A percentile compares a stretch with the other conserved stretches of the same genome.
Evolutionary conservation across 2,888 invertebrate species (phyloP).

Genomic region (Eristalis pertinax): DNA sequence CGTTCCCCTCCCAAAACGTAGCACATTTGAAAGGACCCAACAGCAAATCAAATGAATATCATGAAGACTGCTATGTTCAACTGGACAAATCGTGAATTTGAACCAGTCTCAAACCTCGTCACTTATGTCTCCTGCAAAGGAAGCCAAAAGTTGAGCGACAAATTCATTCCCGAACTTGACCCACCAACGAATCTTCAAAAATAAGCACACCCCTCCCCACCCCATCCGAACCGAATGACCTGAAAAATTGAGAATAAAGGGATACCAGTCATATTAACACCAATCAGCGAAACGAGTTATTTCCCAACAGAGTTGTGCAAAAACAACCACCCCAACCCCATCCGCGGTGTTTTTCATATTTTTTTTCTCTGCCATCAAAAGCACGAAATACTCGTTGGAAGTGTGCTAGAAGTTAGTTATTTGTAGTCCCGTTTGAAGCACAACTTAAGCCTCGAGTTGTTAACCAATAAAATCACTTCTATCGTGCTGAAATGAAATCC

Average conservation of each 20-base stretch:
- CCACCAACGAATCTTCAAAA: no score
- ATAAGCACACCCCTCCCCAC: no score
- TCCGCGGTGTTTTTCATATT: neutral
- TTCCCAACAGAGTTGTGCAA: neutral
- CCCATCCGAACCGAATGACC: neutral
- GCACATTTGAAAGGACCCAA: no score
- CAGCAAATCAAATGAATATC: no score
- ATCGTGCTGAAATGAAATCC: neutral
- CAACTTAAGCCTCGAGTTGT: constrained; percentile 1
- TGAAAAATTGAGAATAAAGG: neutral
- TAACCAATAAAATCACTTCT: neutral
- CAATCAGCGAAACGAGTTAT: neutral
- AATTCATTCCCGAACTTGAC: no score
- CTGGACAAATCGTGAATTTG: no score
- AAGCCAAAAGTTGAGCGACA: no score
- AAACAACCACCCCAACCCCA: neutral
- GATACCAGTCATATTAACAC: neutral
- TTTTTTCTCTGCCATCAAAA: neutral
- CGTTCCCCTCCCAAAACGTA: no score
- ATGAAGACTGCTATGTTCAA: no score
- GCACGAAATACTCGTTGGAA: neutral
- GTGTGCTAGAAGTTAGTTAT: neutral
- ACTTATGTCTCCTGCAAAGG: no score
- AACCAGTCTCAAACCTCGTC: no score
- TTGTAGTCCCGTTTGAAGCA: neutral